Base-by-base conservation (phyloP, 2,113 vertebrate species). In the Pelusios castaneus region DNA sequence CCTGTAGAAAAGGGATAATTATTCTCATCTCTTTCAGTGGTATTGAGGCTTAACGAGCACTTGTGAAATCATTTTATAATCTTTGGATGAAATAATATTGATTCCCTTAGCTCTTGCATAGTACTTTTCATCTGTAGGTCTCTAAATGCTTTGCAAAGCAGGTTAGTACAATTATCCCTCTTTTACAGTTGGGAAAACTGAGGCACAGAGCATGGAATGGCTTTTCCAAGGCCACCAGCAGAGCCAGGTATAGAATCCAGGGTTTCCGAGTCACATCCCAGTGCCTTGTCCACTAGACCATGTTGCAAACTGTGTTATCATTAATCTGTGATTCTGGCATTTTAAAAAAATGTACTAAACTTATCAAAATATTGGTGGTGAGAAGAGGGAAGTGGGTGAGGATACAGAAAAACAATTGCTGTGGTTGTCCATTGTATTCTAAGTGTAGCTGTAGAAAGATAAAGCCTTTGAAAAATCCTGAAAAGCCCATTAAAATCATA, bases 351-450 rank as follows among this genome's bases (percentile, higher is more conserved):
- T 41, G 11, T 25, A 27, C 25, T 73, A 38, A 89, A 90, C 4
- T 3, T 1, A 58, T 43, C 24, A 1, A 83, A 87, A 79, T 45
- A 27, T 75, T 75, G 70, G 38, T 73, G 70, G 38, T 75, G 41
- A 38, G 38, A 27, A 92, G 56, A 41, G 25, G 16, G 76, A 85
- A 41, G 19, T 43, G 80, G 25, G 24, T 81, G 25, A 1, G 0
- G 86, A 84, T 70, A 3, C 19, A 55, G 27, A 73, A 92, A 85
- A 89, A 13, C 4, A 41, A 34, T 73, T 86, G 22, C 89, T 45
- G 29, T 3, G 11, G 0, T 5, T 41, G 34, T 1, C 12, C 1
- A 1, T 80, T 49, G 16, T 41, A 10, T 83, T 8, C 25, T 0
- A 52, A 79, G 31, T 43, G 70, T n/a, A 84, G 31, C 27, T 5